A percentile compares a stretch with the other conserved stretches of the same genome.
These are phyloP conservation scores for Scytalopus superciliaris DNA, from an alignment of 2,113 vertebrate species.

Conservation along the genomic window DNA sequence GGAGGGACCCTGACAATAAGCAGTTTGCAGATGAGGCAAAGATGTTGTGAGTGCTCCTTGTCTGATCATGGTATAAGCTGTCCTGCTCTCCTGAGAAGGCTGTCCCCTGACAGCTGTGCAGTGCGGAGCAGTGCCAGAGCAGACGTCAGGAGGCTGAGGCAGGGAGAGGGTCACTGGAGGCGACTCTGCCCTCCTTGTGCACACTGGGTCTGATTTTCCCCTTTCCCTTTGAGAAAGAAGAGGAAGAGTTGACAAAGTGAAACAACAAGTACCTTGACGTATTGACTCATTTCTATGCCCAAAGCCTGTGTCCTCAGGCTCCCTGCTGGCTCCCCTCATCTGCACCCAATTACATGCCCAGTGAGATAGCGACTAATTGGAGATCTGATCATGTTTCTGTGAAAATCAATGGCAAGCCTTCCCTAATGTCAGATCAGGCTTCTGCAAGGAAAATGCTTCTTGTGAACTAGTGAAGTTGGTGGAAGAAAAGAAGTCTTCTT, in stretches of 20 bases:
- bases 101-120: rapidly evolving
- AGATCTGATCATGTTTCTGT: background rate
- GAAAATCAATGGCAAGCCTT: background rate
- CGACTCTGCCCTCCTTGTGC: rapidly evolving
- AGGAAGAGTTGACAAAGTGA: background rate
- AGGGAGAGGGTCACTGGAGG: background rate
- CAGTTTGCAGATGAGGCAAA: background rate
- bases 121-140: background rate
- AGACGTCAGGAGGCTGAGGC: background rate
- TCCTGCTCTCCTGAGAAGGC: background rate
- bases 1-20: background rate
- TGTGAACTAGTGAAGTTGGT: background rate
- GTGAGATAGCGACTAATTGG: background rate
- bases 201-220: rapidly evolving
- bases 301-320: background rate
- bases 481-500: background rate
- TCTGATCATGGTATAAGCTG: background rate
- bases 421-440: background rate
- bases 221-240: background rate
- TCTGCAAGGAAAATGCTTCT: background rate
- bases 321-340: background rate
- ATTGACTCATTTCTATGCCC: background rate
- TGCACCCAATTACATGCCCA: background rate
- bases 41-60: background rate
- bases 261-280: background rate